These are phyloP conservation scores for Luperina nickerlii DNA, from an alignment of 2,888 invertebrate species.

Conservation along the genomic window DNA sequence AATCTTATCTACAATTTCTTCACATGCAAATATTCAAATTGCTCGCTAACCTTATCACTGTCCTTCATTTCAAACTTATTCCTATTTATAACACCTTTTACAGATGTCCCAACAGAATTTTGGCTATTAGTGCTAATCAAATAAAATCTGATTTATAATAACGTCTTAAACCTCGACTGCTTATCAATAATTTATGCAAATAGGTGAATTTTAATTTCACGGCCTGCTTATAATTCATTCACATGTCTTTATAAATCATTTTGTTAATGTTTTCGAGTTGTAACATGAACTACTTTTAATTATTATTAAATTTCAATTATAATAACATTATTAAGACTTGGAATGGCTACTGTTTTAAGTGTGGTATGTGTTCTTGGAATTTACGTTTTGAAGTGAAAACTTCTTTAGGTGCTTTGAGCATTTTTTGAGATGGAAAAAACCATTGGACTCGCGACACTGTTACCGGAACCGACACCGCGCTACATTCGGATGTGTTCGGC, in stretches of 20 bases:
- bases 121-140: neutral
- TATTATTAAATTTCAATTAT: slow-evolving; percentile 26
- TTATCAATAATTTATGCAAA: slow-evolving; percentile 41
- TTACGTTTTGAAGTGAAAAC: neutral
- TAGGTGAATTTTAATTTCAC: slow-evolving; percentile 23
- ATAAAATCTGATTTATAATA: slow-evolving; percentile 22
- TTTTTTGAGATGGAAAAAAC: too few species aligned
- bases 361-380: neutral
- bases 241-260: slow-evolving; percentile 37
- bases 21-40: neutral
- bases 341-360: neutral
- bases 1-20: neutral
- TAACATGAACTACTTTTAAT: slow-evolving; percentile 29
- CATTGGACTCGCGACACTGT: too few species aligned
- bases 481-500: too few species aligned
- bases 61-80: slow-evolving; percentile 1
- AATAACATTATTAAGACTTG: neutral
- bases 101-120: slow-evolving; percentile 5
- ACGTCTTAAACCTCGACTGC: slow-evolving; percentile 11
- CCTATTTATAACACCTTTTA: slow-evolving; percentile 4
- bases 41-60: neutral
- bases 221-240: slow-evolving; percentile 29
- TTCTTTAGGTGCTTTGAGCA: too few species aligned
- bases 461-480: too few species aligned
- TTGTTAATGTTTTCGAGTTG: slow-evolving; percentile 31